phyloP scores from a whole-genome alignment of 1,140 invertebrate species.

The Acromyrmex charruanus region DNA sequence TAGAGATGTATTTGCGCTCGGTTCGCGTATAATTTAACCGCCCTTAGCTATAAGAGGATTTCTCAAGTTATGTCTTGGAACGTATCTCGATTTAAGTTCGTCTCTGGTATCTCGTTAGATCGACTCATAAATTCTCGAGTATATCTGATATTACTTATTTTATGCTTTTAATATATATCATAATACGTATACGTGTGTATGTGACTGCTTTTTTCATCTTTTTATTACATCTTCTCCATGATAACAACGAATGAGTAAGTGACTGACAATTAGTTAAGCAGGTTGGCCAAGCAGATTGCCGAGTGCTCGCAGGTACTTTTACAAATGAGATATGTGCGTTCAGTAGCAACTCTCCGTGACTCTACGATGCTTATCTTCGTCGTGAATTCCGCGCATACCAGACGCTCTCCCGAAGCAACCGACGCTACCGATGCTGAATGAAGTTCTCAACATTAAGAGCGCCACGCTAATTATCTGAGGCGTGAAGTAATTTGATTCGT shows the following conservation, averaged over 20 bases:
- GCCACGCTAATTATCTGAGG: slow-evolving; percentile 71
- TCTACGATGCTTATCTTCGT: slow-evolving; percentile 45
- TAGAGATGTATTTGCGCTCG: slow-evolving; percentile 8
- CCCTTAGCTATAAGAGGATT: slow-evolving; percentile 5
- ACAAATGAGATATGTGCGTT: slow-evolving; percentile 41
- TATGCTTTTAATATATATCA: neutral
- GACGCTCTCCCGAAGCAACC: neutral
- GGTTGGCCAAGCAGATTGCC: slow-evolving; percentile 18
- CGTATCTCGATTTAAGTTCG: slow-evolving; percentile 14
- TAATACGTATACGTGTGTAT: neutral
- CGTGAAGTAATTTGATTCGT: slow-evolving; percentile 68
- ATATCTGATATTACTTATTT: slow-evolving; percentile 29
- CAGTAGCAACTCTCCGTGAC: slow-evolving; percentile 5
- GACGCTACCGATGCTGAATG: slow-evolving; percentile 14
- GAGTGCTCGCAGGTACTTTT: slow-evolving; percentile 36
- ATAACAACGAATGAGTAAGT: slow-evolving; percentile 18
- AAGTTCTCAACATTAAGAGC: slow-evolving; percentile 57
- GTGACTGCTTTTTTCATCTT: neutral
- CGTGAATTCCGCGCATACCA: slow-evolving; percentile 48
- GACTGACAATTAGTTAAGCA: slow-evolving; percentile 32
- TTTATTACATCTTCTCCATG: neutral
- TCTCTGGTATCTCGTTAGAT: neutral
- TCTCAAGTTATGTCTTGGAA: neutral
- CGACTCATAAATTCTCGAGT: neutral
- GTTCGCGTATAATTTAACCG: neutral